Percentiles rank a stretch among this genome's conserved stretches.
These are phyloP conservation scores for Carassius carassius DNA, from an alignment of 2,113 vertebrate species.

Conservation along the genomic window DNA sequence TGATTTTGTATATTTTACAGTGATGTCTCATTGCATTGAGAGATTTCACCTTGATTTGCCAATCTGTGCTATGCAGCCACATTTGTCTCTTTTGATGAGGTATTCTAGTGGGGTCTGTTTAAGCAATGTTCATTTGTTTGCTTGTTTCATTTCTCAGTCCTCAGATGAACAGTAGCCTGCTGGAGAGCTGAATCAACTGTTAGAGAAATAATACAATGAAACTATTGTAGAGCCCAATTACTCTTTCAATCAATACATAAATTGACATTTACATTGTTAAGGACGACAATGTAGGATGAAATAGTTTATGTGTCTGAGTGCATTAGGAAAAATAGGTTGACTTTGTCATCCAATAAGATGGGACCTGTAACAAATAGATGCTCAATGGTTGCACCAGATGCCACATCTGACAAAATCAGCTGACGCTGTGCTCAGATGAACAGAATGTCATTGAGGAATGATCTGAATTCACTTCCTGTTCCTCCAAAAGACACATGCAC, in stretches of 20 bases:
- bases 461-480: not conserved
- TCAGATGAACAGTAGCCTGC: not conserved
- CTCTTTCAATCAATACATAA: not conserved
- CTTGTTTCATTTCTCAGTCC: not conserved
- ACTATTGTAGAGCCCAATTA: not conserved
- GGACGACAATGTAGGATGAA: not conserved
- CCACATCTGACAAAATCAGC: constrained; percentile 63
- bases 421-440: constrained; percentile 53
- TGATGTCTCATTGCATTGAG: not conserved
- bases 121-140: not conserved
- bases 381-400: constrained; percentile 53
- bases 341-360: constrained; percentile 44
- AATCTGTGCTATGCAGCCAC: not conserved
- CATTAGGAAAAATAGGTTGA: not conserved
- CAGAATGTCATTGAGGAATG: constrained; percentile 12
- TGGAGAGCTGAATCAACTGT: not conserved
- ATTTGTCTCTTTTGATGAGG: not conserved
- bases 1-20: not conserved
- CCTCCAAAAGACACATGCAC: constrained; percentile 8
- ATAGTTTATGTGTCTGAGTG: not conserved
- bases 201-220: not conserved
- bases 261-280: not conserved
- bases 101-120: not conserved
- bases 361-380: constrained; percentile 56
- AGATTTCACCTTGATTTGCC: not conserved